phyloP scores from a whole-genome alignment of 2,113 vertebrate species.

The Sylvietta virens region DNA sequence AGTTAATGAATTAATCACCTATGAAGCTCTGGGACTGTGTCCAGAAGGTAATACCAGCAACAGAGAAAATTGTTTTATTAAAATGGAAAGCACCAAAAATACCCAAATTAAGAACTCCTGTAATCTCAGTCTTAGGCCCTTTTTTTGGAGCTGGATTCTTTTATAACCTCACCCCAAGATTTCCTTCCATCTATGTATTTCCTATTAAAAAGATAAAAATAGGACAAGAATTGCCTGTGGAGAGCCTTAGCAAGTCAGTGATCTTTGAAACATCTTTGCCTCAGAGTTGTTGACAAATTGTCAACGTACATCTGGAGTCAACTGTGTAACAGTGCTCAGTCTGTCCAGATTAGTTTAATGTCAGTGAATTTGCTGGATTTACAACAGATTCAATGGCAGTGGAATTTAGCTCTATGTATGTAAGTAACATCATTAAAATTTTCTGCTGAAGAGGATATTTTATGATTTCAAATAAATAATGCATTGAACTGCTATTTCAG shows the following conservation, averaged over 20 bases:
- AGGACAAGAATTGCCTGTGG: neutral
- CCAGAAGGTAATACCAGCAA: constrained; percentile 77
- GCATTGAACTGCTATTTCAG: neutral
- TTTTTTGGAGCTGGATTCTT: neutral
- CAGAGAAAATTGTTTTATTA: neutral
- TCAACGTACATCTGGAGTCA: neutral
- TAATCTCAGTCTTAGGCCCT: neutral
- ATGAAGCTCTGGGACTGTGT: constrained; percentile 93
- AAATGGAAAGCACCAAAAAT: neutral
- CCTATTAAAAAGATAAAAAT: neutral
- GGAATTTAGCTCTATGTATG: neutral
- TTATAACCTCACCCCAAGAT: neutral
- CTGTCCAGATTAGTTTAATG: neutral
- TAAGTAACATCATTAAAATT: neutral
- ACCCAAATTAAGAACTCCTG: neutral
- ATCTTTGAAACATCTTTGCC: neutral
- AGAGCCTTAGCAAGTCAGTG: neutral
- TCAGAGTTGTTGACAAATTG: neutral
- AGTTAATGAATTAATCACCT: constrained; percentile 90
- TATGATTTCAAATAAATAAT: neutral
- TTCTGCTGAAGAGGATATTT: neutral
- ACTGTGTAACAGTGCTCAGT: neutral
- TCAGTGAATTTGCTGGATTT: neutral
- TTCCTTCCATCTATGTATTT: neutral
- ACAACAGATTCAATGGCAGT: neutral